These are phyloP conservation scores for Bicyclus anynana DNA, from an alignment of 1,140 invertebrate species.

Conservation along the genomic window DNA sequence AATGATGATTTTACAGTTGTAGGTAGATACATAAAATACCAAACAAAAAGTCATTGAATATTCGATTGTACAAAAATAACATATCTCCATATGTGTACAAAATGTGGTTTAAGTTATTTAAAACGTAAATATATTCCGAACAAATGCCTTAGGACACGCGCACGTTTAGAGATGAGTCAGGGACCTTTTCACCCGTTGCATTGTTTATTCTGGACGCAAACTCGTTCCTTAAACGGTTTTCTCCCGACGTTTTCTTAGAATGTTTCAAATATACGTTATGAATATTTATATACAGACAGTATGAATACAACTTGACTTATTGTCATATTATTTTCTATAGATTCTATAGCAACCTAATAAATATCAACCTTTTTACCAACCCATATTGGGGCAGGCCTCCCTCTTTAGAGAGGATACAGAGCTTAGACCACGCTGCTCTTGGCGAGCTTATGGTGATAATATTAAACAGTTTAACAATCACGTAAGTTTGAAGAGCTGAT, in stretches of 20 bases:
- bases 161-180: constrained; percentile 63
- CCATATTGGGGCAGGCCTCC: too few species aligned
- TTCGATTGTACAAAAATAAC: constrained; percentile 22
- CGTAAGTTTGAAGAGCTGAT: too few species aligned
- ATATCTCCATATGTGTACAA: constrained; percentile 33
- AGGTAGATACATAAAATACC: background rate
- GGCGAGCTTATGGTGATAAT: too few species aligned
- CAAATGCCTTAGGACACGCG: constrained; percentile 45
- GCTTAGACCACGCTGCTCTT: too few species aligned
- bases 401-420: too few species aligned
- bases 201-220: constrained; percentile 63
- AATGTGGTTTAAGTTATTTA: constrained; percentile 39
- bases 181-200: constrained; percentile 63
- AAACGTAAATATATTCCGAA: constrained; percentile 65
- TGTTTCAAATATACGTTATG: constrained; percentile 15
- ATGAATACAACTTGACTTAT: constrained; percentile 1
- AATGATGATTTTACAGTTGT: too few species aligned
- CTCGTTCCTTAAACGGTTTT: constrained; percentile 50
- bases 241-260: constrained; percentile 25
- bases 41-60: constrained; percentile 20
- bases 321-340: background rate
- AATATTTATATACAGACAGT: constrained; percentile 14
- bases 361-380: too few species aligned
- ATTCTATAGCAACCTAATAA: too few species aligned
- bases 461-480: too few species aligned